These are phyloP conservation scores for Jordanella pulchra DNA, from an alignment of 2,797 vertebrate species.

Conservation along the genomic window DNA sequence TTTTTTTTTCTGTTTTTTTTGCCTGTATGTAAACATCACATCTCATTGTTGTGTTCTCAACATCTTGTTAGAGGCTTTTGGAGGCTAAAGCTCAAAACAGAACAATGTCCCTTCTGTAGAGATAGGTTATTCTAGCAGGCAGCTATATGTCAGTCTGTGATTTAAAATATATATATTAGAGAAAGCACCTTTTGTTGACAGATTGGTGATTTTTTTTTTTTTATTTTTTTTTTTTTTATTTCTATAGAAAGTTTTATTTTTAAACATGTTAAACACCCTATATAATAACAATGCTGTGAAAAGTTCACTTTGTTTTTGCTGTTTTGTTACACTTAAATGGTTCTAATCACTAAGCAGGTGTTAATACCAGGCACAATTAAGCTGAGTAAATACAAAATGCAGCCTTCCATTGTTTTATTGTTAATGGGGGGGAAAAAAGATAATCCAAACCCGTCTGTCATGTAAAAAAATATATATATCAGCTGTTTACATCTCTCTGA, in stretches of 20 bases:
- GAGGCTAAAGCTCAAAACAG: conserved; percentile 63
- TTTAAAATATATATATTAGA: conserved; percentile 35
- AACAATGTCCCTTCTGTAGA: conserved; percentile 63
- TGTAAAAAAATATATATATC: not conserved
- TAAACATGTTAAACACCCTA: conserved; percentile 40
- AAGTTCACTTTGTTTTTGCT: not conserved
- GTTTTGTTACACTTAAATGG: not conserved
- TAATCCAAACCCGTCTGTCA: not conserved
- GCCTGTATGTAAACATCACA: conserved; percentile 74
- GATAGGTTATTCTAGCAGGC: conserved; percentile 72
- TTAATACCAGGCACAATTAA: not conserved
- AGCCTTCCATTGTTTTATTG: not conserved
- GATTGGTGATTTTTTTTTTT: conserved; percentile 46
- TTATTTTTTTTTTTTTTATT: conserved; percentile 15
- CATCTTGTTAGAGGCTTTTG: conserved; percentile 63
- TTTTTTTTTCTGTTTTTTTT: too few species aligned
- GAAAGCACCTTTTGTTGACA: conserved; percentile 71
- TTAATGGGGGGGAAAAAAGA: not conserved
- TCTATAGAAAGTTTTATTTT: conserved; percentile 37
- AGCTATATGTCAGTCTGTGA: conserved; percentile 72
- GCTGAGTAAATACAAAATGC: not conserved
- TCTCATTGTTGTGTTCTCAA: conserved; percentile 73
- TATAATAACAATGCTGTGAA: not conserved
- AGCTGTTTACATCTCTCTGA: not conserved
- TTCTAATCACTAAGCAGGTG: not conserved